Evolutionary conservation across 2,113 vertebrate species (phyloP), one percentile per base, ranked within the genome.

Genomic region (Copsychus sechellarum): DNA sequence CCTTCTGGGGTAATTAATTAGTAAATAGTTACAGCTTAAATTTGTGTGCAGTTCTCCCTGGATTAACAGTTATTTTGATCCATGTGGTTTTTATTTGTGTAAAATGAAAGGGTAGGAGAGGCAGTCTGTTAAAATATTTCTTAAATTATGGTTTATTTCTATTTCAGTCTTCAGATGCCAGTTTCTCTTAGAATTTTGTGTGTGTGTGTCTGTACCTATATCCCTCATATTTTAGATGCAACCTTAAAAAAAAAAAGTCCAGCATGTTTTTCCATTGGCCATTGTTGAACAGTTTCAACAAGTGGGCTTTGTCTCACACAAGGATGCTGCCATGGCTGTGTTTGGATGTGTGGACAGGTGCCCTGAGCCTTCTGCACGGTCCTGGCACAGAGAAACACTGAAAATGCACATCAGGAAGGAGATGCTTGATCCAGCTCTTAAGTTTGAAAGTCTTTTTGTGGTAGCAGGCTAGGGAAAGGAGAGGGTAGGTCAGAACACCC

Each of bases 401-500:
- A 33, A 77, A 70, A 24, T 8, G 5, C n/a, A 8, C 11, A 1
- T 83, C 50, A 62, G 47, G 80, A 43, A 14, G 36, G 72, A 69
- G 58, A 3, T 53, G 54, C 33, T 56, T 29, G 38, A 85, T 82
- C 74, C 19, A 13, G 40, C 45, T 58, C 62, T 86, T 80, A 13
- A 66, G 19, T 72, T 90, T 38, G 36, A 26, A 45, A 92, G 84
- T 48, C 38, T 21, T 66, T 42, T 10, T 12, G 62, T 54, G 64
- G 51, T 60, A 72, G 69, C 72, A 36, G 81, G 48, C 12, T 53
- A 8, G 60, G 77, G 77, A 66, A 38, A 85, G 57, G 54, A 79
- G 67, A 51, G 69, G 72, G 76, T 80, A 78, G 91, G 64, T 89
- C 74, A 93, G 96, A 96, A 93, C 95, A 96, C 94, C 96, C 91